phyloP scores from a whole-genome alignment of 37 sponge, comb jelly and placozoan genomes.

The Haliclona indistincta region DNA sequence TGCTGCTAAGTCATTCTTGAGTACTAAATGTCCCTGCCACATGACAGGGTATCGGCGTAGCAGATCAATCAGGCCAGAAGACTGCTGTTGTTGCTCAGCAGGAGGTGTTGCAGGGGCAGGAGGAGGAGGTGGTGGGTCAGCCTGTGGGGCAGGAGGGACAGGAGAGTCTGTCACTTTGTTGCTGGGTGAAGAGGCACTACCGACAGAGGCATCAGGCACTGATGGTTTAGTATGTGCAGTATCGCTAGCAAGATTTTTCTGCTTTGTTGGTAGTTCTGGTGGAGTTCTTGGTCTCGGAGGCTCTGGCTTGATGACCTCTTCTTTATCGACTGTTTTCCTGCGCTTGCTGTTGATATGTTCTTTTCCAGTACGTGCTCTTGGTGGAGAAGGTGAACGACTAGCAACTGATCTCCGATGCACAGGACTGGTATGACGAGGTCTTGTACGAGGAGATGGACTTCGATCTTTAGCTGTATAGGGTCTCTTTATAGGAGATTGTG shows the following conservation, averaged over 20 bases:
- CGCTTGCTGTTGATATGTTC: neutral
- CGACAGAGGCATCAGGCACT: neutral
- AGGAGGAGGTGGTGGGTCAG: neutral
- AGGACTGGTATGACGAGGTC: too few species aligned
- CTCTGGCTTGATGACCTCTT: too few species aligned
- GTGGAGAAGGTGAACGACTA: too few species aligned
- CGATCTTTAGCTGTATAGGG: too few species aligned
- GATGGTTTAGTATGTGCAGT: neutral
- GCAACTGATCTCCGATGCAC: too few species aligned
- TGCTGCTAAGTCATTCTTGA: conserved; percentile 95
- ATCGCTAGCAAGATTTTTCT: neutral
- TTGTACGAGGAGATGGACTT: too few species aligned
- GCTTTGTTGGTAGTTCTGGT: neutral
- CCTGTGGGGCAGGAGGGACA: conserved; percentile 3
- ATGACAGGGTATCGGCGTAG: conserved; percentile 87
- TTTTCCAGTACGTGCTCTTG: neutral
- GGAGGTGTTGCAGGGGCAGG: neutral
- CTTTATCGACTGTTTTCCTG: neutral
- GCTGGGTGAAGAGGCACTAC: too few species aligned
- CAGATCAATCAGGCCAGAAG: neutral
- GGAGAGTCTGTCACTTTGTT: too few species aligned
- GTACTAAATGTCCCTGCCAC: conserved; percentile 95
- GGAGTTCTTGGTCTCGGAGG: neutral
- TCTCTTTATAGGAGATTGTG: too few species aligned
- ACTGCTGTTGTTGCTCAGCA: conserved; percentile 1